Conservation (phyloP, 2,888 invertebrate species). For the Lochmaea capreae region DNA sequence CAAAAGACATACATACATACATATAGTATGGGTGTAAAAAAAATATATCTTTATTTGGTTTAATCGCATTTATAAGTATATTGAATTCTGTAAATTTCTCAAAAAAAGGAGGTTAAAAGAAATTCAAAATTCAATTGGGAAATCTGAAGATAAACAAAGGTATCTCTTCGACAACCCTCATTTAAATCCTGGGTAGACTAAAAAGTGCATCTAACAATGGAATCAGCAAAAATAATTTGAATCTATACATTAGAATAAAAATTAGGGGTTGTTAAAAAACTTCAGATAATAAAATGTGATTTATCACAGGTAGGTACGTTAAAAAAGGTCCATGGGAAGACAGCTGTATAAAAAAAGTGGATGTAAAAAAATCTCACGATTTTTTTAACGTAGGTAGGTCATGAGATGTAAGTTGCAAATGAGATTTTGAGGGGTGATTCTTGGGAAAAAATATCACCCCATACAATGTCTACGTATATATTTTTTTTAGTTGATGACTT, state of each 20-base stretch:
- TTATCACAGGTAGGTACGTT: conserved; percentile 44
- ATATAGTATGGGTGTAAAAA: too few species aligned
- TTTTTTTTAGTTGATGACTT: conserved; percentile 26
- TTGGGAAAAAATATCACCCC: conserved; percentile 40
- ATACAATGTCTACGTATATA: conserved; percentile 10
- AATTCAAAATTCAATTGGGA: too few species aligned
- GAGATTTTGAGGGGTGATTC: conserved; percentile 34
- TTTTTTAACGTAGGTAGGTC: conserved; percentile 36
- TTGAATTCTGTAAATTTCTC: too few species aligned
- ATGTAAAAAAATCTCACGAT: conserved; percentile 50
- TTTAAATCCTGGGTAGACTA: background rate
- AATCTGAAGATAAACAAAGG: too few species aligned
- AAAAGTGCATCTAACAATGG: conserved; percentile 11
- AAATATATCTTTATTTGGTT: too few species aligned
- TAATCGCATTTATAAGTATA: too few species aligned
- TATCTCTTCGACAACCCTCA: background rate
- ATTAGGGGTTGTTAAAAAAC: conserved; percentile 45
- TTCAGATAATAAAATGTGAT: conserved; percentile 46
- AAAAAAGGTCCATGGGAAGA: conserved; percentile 47
- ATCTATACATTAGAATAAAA: conserved; percentile 48
- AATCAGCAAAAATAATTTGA: conserved; percentile 58
- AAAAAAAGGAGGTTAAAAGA: too few species aligned
- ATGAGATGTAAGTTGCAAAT: conserved; percentile 41
- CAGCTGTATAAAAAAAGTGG: conserved; percentile 46
- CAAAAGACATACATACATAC: too few species aligned